Evolutionary conservation across 2,797 vertebrate species (phyloP).

Genomic region (Margarornis squamiger): DNA sequence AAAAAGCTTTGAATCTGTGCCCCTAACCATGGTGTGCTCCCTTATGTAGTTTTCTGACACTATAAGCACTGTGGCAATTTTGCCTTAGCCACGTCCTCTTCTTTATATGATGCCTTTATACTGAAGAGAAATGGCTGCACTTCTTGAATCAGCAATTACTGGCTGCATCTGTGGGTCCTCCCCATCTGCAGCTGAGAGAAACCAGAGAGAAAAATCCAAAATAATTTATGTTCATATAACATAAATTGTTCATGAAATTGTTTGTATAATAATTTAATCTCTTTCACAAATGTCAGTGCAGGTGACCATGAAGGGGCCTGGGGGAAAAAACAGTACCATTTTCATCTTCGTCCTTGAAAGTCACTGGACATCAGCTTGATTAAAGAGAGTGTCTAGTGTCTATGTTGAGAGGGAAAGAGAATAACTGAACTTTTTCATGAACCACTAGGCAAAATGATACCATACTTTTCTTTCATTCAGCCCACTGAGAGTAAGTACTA

Average conservation of each 20-base stretch:
- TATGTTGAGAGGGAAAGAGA: not conserved
- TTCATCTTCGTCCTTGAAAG: not conserved
- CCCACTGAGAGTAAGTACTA: conserved; percentile 1
- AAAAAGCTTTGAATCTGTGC: not conserved
- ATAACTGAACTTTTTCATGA: not conserved
- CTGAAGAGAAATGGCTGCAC: not conserved
- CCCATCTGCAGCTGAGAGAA: not conserved
- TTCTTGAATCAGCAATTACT: not conserved
- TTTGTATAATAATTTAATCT: not conserved
- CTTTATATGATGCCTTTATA: not conserved
- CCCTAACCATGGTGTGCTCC: not conserved
- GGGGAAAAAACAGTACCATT: not conserved
- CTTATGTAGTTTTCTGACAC: not conserved
- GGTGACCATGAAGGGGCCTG: not conserved
- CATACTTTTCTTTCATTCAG: not conserved
- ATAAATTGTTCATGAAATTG: too few species aligned
- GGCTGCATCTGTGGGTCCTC: not conserved
- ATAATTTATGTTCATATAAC: not conserved
- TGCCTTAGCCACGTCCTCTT: not conserved
- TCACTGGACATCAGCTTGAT: not conserved
- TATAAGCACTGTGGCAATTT: not conserved
- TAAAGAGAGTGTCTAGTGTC: not conserved
- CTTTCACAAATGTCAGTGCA: not conserved
- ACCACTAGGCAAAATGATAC: not conserved
- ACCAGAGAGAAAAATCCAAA: not conserved